Conservation (phyloP, 1,140 invertebrate genomes). For the Lepidotrigona ventralis region DNA sequence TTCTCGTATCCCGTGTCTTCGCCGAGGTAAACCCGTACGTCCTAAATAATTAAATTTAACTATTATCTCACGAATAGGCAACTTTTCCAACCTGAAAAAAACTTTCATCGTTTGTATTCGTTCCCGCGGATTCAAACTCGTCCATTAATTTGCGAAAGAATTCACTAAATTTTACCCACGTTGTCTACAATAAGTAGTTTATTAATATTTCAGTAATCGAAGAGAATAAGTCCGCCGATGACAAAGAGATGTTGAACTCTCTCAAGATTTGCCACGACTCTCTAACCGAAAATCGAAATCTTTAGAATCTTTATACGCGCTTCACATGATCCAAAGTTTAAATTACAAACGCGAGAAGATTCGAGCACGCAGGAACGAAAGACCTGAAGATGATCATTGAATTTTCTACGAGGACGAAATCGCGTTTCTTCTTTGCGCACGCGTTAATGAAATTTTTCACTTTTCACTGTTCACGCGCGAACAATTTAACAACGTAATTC, state of each 20-base stretch:
- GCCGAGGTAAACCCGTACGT: constrained; percentile 19
- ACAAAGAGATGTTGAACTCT: too few species aligned
- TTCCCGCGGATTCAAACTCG: neutral
- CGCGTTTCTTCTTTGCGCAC: neutral
- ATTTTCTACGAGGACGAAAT: neutral
- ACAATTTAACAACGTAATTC: constrained; percentile 26
- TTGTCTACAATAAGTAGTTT: too few species aligned
- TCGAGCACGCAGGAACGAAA: neutral
- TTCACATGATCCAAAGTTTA: neutral
- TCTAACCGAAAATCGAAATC: too few species aligned
- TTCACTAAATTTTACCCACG: too few species aligned
- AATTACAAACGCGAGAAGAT: neutral
- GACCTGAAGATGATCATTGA: neutral
- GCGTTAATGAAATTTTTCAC: constrained; percentile 21
- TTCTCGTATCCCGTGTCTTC: neutral
- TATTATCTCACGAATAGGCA: constrained; percentile 45
- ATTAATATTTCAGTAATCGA: too few species aligned
- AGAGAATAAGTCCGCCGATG: too few species aligned
- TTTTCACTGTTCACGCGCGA: neutral
- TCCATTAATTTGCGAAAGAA: too few species aligned
- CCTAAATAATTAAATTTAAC: constrained; percentile 47
- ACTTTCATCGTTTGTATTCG: neutral
- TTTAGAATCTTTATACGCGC: too few species aligned
- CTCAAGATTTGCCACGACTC: too few species aligned
- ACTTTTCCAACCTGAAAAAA: neutral